A percentile compares a stretch with the other conserved stretches of the same genome.
Conservation (phyloP, 1,140 invertebrate species). For the Apis laboriosa region DNA sequence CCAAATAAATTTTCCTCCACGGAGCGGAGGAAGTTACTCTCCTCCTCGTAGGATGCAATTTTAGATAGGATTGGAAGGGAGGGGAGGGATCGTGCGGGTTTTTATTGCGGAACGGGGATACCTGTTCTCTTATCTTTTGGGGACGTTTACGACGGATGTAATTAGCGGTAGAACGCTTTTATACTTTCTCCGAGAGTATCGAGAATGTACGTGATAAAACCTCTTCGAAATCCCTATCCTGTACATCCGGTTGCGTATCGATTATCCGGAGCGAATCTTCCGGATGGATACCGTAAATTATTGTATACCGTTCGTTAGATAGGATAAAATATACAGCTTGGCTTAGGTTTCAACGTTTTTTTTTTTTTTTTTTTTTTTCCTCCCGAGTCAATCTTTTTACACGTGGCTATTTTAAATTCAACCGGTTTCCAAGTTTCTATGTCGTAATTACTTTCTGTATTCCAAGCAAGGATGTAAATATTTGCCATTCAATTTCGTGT, state of each 20-base stretch:
- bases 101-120: not conserved
- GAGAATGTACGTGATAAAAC: not conserved
- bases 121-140: not conserved
- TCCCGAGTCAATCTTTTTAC: not conserved
- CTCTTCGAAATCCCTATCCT: not conserved
- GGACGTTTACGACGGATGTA: constrained; percentile 32
- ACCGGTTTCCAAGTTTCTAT: not conserved
- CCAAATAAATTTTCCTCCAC: not conserved
- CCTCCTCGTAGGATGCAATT: not conserved
- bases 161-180: constrained; percentile 9
- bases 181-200: constrained; percentile 15
- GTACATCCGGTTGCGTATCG: not conserved
- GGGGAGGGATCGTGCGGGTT: too few relatives aligned
- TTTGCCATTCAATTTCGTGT: too few relatives aligned
- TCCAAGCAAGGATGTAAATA: too few relatives aligned
- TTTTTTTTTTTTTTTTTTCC: not conserved
- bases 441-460: too few relatives aligned
- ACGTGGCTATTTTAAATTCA: too few relatives aligned
- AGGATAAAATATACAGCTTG: not conserved
- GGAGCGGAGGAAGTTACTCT: not conserved
- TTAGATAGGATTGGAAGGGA: not conserved
- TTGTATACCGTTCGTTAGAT: not conserved
- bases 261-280: not conserved
- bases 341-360: not conserved
- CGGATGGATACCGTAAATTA: not conserved